Base-by-base conservation (phyloP, 1,140 invertebrate species). In the Eurosta solidaginis region DNA sequence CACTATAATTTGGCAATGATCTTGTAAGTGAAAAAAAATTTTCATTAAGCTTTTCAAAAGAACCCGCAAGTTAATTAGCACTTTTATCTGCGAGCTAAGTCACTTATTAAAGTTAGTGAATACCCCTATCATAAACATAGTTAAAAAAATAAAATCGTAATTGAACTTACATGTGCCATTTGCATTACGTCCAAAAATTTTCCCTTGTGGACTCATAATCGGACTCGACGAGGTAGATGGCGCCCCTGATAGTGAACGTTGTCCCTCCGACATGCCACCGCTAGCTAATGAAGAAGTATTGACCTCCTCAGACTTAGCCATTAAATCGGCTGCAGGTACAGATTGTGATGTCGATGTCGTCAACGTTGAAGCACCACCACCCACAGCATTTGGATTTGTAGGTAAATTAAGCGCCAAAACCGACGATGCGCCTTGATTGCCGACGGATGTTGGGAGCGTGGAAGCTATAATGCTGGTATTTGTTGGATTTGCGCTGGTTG, bases 121-220 rank as follows among this genome's bases (percentile, higher is more conserved):
- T 47, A 9, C 7, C 7, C 17, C 17, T 47, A 7, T 9, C 7
- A 9, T 9, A 33, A 44, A 63, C 25, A 45, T 20, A 33, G 20
- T 47, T 47, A 17, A 47, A 47, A 47, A 47, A 47, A n/a, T n/a
- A n/a, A n/a, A n/a, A n/a, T n/a, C n/a, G 42, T 44, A 44, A 75
- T 44, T 33, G 17, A 1, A 88, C 88, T 88, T 79, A 89, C 88
- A 84, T 82, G 88, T 89, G 25, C 88, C 88, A 80, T 89, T 89
- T 6, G 85, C 84, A 82, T 89, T 89, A 52, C 88, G 83, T 54
- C 88, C 88, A 36, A 88, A 83, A 17, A 88, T 88, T 77, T 89
- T 89, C 78, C 86, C 86, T 52, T 86, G 84, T 42, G 86, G 86
- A 82, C 85, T 87, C n/a, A 88, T 63, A 25, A 88, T 85, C 25